These are phyloP conservation scores for Myrmecobius fasciatus DNA, from an alignment of 2,113 vertebrate genomes.

Conservation along the genomic window DNA sequence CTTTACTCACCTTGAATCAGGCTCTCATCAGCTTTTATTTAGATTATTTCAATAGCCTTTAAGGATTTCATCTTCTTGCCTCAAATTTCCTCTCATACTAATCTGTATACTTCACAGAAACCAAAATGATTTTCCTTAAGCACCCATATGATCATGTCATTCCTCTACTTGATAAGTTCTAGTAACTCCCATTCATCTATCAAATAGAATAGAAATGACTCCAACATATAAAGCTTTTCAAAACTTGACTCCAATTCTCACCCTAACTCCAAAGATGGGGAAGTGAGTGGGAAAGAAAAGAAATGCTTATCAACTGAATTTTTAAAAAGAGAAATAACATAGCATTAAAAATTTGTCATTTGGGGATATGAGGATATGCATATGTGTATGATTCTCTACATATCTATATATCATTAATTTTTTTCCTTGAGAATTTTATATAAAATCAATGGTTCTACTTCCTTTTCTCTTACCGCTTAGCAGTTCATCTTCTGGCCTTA, in stretches of 20 bases:
- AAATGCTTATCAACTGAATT: not conserved
- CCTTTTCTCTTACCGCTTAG: no score
- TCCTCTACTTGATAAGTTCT: not conserved
- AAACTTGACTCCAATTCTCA: not conserved
- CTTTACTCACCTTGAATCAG: not conserved
- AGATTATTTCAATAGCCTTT: not conserved
- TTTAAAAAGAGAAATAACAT: not conserved
- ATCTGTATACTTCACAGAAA: not conserved
- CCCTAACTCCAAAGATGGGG: not conserved
- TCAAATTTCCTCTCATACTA: not conserved
- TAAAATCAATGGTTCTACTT: no score
- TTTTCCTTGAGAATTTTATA: no score
- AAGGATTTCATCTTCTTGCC: not conserved
- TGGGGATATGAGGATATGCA: slow-evolving; percentile 31
- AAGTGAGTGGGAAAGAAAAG: not conserved
- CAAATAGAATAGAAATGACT: not conserved
- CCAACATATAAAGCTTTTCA: not conserved
- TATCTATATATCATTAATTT: no score
- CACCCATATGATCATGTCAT: not conserved
- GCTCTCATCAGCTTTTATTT: not conserved
- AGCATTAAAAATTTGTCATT: slow-evolving; percentile 36
- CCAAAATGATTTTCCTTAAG: not conserved
- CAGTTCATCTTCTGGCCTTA: no score
- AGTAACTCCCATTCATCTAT: not conserved
- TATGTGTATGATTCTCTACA: no score